Conservation (phyloP, 2,797 vertebrate genomes). For the Ctenosaura bakeri region DNA sequence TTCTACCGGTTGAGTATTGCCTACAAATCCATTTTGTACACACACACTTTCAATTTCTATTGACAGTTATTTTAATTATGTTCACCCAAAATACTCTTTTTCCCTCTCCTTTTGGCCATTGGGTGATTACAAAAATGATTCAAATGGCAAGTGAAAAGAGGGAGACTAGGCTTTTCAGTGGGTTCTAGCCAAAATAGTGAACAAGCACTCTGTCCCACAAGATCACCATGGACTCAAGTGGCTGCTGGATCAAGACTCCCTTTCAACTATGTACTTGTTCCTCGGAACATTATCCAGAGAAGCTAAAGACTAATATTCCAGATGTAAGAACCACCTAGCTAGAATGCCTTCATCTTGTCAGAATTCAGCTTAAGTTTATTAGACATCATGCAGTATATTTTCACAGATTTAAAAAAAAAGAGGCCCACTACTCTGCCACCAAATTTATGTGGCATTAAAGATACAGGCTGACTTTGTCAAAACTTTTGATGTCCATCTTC, state of each 20-base stretch:
- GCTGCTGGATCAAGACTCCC: too few species aligned
- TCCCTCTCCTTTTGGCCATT: not conserved
- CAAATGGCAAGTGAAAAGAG: not conserved
- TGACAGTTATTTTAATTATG: conserved; percentile 17
- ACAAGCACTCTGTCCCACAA: too few species aligned
- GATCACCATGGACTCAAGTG: too few species aligned
- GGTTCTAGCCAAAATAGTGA: not conserved
- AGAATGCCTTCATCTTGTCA: not conserved
- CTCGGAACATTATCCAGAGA: too few species aligned
- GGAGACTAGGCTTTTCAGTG: not conserved
- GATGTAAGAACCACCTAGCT: not conserved
- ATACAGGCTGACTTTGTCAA: not conserved
- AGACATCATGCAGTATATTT: not conserved
- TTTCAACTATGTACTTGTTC: too few species aligned
- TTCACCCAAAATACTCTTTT: not conserved
- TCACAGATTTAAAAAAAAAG: not conserved
- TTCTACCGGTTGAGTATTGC: not conserved
- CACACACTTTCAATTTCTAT: conserved; percentile 3
- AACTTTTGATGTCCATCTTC: not conserved
- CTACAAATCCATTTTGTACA: not conserved
- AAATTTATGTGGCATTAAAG: not conserved
- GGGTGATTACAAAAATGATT: not conserved
- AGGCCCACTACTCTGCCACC: not conserved
- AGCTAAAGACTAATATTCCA: too few species aligned
- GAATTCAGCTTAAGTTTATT: not conserved